Evolutionary conservation across 2,888 invertebrate species (phyloP), one percentile per base, ranked within the genome.

Genomic region (Cecidostiba fungosa): DNA sequence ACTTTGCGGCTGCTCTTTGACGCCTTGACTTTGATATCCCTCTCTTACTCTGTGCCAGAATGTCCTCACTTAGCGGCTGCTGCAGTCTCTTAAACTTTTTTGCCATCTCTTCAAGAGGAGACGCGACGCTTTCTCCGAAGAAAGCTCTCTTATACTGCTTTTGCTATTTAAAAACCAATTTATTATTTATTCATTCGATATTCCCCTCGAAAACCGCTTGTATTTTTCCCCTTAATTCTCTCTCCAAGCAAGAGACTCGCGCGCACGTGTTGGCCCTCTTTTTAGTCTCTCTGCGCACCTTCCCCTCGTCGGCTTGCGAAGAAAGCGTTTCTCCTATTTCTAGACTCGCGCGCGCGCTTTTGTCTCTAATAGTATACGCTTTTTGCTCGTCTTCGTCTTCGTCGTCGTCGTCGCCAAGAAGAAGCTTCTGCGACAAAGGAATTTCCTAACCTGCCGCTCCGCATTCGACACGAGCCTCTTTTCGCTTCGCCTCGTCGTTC

Each of bases 281-380:
- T 69, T 82, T 54, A 16, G 43, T 23, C 62, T 47, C 4, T n/a
- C 19, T 50, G 70, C 14, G 32, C 59, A 43, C 26, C 59, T 62
- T 77, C 43, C 39, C 47, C 29, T 77, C 32, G 76, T 50, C 81
- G 81, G 81, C 32, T 39, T 50, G 50, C 73, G 73, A 79, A 81
- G 59, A 80, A 83, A 86, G 74, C 77, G 74, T 84, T 82, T 85
- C 82, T 86, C 79, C 86, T 86, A 86, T 86, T 85, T 85, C 84
- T 85, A 86, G 84, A 82, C 54, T 32, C 66, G 36, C 66, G 39
- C 69, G 43, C 70, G 69, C 23, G n/a, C 72, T 84, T 86, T 86
- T 77, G 83, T 80, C 76, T 83, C 59, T 74, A 84, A 77, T 77
- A 83, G 77, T 47, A 12, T 62, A 32, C 16, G 59, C 77, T 62